A percentile compares a stretch with the other conserved stretches of the same genome.
These are phyloP conservation scores for Lasioglossum pauxillum DNA, from an alignment of 2,888 invertebrate species.

Conservation along the genomic window DNA sequence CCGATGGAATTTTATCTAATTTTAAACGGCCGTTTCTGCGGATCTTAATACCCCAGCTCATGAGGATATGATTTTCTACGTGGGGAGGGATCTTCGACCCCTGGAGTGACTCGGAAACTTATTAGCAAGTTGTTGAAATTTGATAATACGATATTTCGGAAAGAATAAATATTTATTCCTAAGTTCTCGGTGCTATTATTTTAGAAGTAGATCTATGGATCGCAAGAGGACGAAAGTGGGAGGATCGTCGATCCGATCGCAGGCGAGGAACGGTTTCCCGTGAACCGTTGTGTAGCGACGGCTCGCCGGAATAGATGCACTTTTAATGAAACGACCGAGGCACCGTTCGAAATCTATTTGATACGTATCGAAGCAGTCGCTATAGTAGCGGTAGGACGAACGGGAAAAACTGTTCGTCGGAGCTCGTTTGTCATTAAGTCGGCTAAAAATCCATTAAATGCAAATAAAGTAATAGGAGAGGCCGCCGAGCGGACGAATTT, in stretches of 20 bases:
- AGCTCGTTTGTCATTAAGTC: not conserved
- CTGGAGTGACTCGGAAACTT: not conserved
- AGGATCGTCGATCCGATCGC: not conserved
- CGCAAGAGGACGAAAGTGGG: not conserved
- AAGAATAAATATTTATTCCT: not conserved
- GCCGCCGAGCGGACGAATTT: conserved; percentile 21
- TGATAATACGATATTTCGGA: not conserved
- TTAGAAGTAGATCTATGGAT: not conserved
- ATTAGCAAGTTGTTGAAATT: not conserved
- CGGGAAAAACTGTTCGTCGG: not conserved
- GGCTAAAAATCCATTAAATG: conserved; percentile 49
- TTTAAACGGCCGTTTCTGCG: not conserved
- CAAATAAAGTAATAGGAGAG: conserved; percentile 43
- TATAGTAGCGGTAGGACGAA: not conserved
- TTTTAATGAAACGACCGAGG: not conserved
- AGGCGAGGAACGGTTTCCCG: not conserved
- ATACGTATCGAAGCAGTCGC: not conserved
- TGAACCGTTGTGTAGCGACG: not conserved
- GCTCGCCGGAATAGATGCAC: not conserved
- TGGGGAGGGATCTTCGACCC: not conserved
- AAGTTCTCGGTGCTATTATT: not conserved
- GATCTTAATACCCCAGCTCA: not conserved
- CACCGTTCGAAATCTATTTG: conserved; percentile 3
- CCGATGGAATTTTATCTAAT: not conserved
- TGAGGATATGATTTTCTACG: not conserved